Conservation (phyloP, 1,140 invertebrate species). For the Pseudomyrmex flavicornis region DNA sequence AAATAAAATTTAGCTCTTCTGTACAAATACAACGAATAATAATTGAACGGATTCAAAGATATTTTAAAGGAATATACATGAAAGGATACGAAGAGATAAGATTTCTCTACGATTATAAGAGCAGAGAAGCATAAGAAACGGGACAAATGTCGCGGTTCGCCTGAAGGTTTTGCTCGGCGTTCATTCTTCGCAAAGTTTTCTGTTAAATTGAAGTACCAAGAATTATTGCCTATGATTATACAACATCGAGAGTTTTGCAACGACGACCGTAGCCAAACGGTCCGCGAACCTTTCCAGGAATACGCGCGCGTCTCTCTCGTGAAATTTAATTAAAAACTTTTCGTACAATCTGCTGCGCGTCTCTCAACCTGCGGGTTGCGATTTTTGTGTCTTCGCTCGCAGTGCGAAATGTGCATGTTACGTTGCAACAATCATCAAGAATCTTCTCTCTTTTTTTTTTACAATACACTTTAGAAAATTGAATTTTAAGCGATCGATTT, state of each 20-base stretch:
- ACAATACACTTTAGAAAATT: conserved; percentile 42
- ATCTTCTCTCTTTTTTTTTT: neutral
- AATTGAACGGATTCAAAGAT: neutral
- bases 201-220: conserved; percentile 57
- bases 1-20: neutral
- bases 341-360: conserved; percentile 26
- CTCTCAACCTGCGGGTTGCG: neutral
- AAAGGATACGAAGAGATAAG: conserved; percentile 24
- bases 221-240: conserved; percentile 59
- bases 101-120: conserved; percentile 35
- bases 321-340: conserved; percentile 61
- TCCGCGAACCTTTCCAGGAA: conserved; percentile 17
- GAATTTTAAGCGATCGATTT: conserved; percentile 32
- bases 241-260: conserved; percentile 26
- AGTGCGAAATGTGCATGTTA: neutral
- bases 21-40: neutral
- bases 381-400: conserved; percentile 38
- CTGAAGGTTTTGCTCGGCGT: conserved; percentile 43
- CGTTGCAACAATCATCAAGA: neutral
- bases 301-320: conserved; percentile 23
- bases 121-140: conserved; percentile 46
- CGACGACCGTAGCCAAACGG: neutral
- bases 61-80: neutral
- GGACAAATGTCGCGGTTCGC: conserved; percentile 47
- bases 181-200: conserved; percentile 50